These are phyloP conservation scores for Cheilosia variabilis DNA, from an alignment of 2,888 invertebrate genomes.

Conservation along the genomic window DNA sequence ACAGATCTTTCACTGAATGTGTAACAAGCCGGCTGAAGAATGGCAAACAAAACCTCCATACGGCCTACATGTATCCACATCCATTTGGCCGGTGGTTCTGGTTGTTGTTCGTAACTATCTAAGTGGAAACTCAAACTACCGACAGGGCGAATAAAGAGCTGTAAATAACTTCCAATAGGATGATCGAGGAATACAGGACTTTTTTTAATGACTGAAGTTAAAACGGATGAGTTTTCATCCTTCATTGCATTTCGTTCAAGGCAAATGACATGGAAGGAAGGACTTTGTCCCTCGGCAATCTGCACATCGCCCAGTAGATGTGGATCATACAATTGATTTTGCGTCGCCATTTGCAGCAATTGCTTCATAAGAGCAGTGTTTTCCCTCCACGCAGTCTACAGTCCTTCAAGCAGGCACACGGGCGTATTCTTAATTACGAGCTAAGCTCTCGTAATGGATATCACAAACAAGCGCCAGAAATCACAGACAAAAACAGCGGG, in stretches of 20 bases:
- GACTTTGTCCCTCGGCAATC: constrained; percentile 23
- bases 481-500: constrained; percentile 5
- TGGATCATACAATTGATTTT: constrained; percentile 9
- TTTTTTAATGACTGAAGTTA: constrained; percentile 30
- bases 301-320: neutral
- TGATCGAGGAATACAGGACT: neutral
- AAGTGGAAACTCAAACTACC: constrained; percentile 54
- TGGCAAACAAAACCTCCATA: constrained; percentile 1
- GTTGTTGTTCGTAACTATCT: constrained; percentile 42
- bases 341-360: constrained; percentile 26
- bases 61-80: neutral
- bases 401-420: too few relatives aligned
- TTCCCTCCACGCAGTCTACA: neutral
- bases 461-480: constrained; percentile 20
- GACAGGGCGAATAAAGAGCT: constrained; percentile 34
- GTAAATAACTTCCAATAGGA: constrained; percentile 36
- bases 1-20: constrained; percentile 14
- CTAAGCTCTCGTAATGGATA: constrained; percentile 34
- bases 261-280: constrained; percentile 35
- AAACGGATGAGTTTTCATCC: constrained; percentile 51
- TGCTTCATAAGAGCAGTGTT: neutral
- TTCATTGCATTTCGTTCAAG: constrained; percentile 29
- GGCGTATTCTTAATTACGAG: constrained; percentile 36
- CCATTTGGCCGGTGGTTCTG: neutral
- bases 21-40: constrained; percentile 1